Percentiles rank a stretch among this genome's conserved stretches.
Conservation (phyloP, 2,888 invertebrate genomes). For the Polydesmus complanatus region DNA sequence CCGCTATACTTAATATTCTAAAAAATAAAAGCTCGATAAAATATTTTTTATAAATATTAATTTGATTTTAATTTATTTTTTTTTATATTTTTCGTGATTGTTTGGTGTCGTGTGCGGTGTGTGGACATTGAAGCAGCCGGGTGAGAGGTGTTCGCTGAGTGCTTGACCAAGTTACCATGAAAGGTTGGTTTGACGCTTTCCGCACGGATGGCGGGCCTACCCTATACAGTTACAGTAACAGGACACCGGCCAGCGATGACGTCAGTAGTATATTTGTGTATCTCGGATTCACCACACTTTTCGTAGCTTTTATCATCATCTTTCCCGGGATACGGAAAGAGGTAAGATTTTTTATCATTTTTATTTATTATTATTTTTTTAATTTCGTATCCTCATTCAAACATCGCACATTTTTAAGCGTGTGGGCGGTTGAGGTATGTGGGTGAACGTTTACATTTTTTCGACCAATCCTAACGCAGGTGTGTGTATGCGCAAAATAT, state of each 20-base stretch:
- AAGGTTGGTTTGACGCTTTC: slow-evolving; percentile 95
- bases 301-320: slow-evolving; percentile 85
- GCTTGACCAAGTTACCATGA: slow-evolving; percentile 41
- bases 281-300: slow-evolving; percentile 76
- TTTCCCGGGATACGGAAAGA: slow-evolving; percentile 91
- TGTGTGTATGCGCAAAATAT: not conserved
- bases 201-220: slow-evolving; percentile 93
- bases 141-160: slow-evolving; percentile 9
- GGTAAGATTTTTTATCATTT: slow-evolving; percentile 38
- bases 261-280: slow-evolving; percentile 71
- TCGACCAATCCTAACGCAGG: not conserved
- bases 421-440: not conserved
- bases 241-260: slow-evolving; percentile 90
- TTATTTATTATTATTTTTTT: not conserved
- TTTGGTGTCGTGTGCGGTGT: not conserved
- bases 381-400: not conserved
- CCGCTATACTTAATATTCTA: too few relatives aligned
- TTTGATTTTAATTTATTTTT: not conserved
- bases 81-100: not conserved
- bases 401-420: not conserved
- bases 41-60: not conserved
- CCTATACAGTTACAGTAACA: slow-evolving; percentile 83
- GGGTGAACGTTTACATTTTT: not conserved
- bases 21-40: too few relatives aligned
- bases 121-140: slow-evolving; percentile 2